These are phyloP conservation scores for Mesoligia furuncula DNA, from an alignment of 2,888 invertebrate genomes.

Conservation along the genomic window DNA sequence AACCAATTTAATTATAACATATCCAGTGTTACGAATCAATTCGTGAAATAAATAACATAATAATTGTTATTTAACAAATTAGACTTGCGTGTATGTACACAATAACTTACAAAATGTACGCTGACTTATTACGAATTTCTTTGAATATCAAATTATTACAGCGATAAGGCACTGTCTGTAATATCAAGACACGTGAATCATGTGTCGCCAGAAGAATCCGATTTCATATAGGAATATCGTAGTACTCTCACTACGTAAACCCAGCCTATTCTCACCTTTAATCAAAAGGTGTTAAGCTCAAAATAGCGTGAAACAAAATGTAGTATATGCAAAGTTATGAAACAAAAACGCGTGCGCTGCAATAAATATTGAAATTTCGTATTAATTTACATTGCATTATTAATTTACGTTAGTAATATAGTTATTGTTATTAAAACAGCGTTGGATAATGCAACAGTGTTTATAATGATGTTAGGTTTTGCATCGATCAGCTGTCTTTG, in stretches of 20 bases:
- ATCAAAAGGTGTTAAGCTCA: background rate
- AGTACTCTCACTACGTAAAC: slow-evolving; percentile 14
- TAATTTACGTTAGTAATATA: slow-evolving; percentile 63
- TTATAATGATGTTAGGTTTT: slow-evolving; percentile 45
- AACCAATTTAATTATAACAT: slow-evolving; percentile 5
- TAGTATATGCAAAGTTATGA: slow-evolving; percentile 58
- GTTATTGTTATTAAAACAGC: slow-evolving; percentile 66
- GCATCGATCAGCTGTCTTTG: slow-evolving; percentile 47
- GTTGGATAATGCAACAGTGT: slow-evolving; percentile 62
- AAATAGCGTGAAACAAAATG: slow-evolving; percentile 27
- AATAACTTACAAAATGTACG: slow-evolving; percentile 27
- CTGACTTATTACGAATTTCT: slow-evolving; percentile 49
- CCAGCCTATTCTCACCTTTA: slow-evolving; percentile 33
- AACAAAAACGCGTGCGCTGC: slow-evolving; percentile 56
- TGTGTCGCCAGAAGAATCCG: slow-evolving; percentile 50
- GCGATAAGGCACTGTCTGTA: slow-evolving; percentile 40
- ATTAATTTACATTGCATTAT: slow-evolving; percentile 66
- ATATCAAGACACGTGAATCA: slow-evolving; percentile 52
- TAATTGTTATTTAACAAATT: slow-evolving; percentile 6
- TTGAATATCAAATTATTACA: slow-evolving; percentile 39
- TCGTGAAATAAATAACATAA: background rate
- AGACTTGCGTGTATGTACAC: slow-evolving; percentile 23
- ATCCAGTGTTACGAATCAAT: slow-evolving; percentile 9
- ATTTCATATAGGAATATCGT: slow-evolving; percentile 50
- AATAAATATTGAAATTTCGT: slow-evolving; percentile 69